Conservation (phyloP, 2,888 invertebrate species). For the Catocala sponsa region DNA sequence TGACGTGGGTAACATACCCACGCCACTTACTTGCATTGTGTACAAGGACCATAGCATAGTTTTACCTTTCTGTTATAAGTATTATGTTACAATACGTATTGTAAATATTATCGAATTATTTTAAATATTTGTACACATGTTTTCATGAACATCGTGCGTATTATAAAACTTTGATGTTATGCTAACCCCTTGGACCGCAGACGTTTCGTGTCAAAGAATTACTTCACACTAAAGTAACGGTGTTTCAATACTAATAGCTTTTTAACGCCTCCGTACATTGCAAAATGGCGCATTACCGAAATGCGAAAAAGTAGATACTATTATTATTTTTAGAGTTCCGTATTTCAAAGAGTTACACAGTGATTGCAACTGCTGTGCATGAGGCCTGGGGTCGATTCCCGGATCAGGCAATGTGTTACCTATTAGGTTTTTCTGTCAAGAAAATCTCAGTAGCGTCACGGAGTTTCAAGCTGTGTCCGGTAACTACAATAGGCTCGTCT, state of each 20-base stretch:
- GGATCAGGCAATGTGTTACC: too few species aligned
- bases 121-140: constrained; percentile 6
- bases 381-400: too few species aligned
- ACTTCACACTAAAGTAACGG: constrained; percentile 20
- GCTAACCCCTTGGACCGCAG: background rate
- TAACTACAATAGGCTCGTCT: too few species aligned
- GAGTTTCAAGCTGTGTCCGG: too few species aligned
- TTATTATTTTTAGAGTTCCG: background rate
- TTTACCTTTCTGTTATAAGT: too few species aligned
- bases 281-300: constrained; percentile 28
- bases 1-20: too few species aligned
- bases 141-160: background rate
- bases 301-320: constrained; percentile 24
- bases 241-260: constrained; percentile 34
- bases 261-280: constrained; percentile 31
- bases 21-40: too few species aligned
- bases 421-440: too few species aligned
- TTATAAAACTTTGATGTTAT: background rate
- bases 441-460: too few species aligned
- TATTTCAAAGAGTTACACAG: too few species aligned
- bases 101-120: background rate
- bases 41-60: too few species aligned
- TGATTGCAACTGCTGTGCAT: too few species aligned
- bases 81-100: background rate
- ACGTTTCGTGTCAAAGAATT: background rate